phyloP scores from a whole-genome alignment of 2,888 invertebrate genomes.

The Xestia c-nigrum region DNA sequence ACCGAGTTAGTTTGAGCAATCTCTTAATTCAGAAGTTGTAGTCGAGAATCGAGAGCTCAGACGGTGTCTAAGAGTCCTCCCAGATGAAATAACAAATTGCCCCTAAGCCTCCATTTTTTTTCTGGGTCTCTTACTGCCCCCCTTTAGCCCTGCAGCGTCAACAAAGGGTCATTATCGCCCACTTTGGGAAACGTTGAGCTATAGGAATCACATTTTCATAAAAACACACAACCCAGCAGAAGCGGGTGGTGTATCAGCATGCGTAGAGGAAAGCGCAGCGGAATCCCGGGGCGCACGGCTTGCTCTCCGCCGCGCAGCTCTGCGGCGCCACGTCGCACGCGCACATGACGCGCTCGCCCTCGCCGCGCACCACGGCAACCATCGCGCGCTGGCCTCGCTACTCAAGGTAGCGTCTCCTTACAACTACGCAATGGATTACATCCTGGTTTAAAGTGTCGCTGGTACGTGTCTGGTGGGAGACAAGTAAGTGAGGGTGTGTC shows the following conservation, averaged over 20 bases:
- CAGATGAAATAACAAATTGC: no score
- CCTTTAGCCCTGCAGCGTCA: no score
- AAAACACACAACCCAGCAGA: constrained; percentile 67
- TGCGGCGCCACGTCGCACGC: constrained; percentile 83
- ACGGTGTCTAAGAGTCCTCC: no score
- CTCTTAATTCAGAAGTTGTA: no score
- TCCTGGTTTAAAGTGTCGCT: constrained; percentile 10
- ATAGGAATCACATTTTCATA: not conserved
- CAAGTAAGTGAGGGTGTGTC: constrained; percentile 10
- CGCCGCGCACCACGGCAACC: constrained; percentile 72
- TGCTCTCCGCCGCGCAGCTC: constrained; percentile 83
- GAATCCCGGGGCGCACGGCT: constrained; percentile 84
- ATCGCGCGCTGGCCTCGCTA: constrained; percentile 76
- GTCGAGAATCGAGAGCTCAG: no score
- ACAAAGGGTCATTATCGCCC: no score
- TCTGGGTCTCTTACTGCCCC: no score
- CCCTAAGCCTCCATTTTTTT: no score
- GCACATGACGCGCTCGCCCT: constrained; percentile 78
- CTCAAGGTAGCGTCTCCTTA: constrained; percentile 77
- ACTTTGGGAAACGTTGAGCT: no score
- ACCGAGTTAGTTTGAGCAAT: no score
- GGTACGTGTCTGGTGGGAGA: constrained; percentile 34
- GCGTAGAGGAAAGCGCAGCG: constrained; percentile 84
- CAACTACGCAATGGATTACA: constrained; percentile 40
- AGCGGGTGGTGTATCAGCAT: constrained; percentile 79